Percentiles rank a stretch among this genome's conserved stretches.
These are phyloP conservation scores for Alosa sapidissima DNA, from an alignment of 2,797 vertebrate genomes.

Conservation along the genomic window DNA sequence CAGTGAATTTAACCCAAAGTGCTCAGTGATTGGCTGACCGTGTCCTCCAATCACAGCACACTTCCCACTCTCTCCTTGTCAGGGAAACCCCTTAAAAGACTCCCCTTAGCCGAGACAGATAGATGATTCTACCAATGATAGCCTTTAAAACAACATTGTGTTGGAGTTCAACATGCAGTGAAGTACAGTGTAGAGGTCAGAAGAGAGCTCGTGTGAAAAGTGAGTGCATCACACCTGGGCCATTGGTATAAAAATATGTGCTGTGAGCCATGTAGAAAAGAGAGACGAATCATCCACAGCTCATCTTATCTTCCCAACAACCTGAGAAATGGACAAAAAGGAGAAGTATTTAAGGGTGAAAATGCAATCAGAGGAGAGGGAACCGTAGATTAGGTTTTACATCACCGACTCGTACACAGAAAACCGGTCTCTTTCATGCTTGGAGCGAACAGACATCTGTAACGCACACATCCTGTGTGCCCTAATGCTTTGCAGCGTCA, in stretches of 20 bases:
- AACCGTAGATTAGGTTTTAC: not conserved
- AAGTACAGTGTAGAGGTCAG: not conserved
- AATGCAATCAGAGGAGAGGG: not conserved
- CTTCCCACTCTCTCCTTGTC: constrained; percentile 55
- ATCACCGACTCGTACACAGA: not conserved
- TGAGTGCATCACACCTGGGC: constrained; percentile 58
- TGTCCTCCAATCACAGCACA: constrained; percentile 68
- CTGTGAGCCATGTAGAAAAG: constrained; percentile 53
- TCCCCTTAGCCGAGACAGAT: not conserved
- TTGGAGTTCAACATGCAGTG: not conserved
- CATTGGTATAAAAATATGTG: constrained; percentile 51
- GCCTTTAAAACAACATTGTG: not conserved
- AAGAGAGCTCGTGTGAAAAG: not conserved
- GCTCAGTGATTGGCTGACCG: constrained; percentile 60
- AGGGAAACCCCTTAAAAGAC: constrained; percentile 10
- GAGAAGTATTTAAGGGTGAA: not conserved
- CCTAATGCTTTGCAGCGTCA: not conserved
- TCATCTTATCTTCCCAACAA: not conserved
- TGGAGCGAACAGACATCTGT: not conserved
- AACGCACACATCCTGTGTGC: not conserved
- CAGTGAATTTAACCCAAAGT: constrained; percentile 61
- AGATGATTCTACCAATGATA: not conserved
- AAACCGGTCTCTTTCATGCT: not conserved
- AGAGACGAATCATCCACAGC: constrained; percentile 27
- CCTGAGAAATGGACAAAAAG: constrained; percentile 1